A percentile compares a stretch with the other conserved stretches of the same genome.
These are phyloP conservation scores for Epicauta chinensis DNA, from an alignment of 1,140 invertebrate genomes.

Conservation along the genomic window DNA sequence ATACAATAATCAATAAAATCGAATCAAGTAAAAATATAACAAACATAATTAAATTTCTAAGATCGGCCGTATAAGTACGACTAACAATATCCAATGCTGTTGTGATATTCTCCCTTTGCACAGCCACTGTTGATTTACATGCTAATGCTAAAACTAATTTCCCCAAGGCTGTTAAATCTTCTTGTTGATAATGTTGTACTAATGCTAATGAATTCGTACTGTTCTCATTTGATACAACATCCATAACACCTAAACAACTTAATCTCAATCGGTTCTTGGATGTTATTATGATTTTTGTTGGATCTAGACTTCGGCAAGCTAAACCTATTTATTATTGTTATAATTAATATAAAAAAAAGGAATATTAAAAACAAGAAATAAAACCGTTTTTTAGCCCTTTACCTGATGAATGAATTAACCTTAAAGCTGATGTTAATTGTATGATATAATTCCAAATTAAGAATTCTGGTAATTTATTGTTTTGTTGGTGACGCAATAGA, in stretches of 20 bases:
- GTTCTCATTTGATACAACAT: conserved; percentile 74
- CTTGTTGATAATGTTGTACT: conserved; percentile 80
- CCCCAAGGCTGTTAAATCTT: conserved; percentile 88
- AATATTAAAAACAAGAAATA: no score
- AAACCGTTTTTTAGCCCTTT: no score
- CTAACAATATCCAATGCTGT: conserved; percentile 84
- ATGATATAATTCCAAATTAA: conserved; percentile 94
- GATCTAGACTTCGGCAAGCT: conserved; percentile 67
- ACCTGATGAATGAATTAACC: conserved; percentile 82
- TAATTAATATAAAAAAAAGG: conserved; percentile 1
- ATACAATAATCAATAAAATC: conserved; percentile 1
- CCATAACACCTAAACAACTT: conserved; percentile 76
- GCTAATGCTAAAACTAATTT: conserved; percentile 85
- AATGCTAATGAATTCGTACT: conserved; percentile 57
- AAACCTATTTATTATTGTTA: conserved; percentile 18
- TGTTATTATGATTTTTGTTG: conserved; percentile 84
- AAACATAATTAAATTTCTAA: conserved; percentile 90
- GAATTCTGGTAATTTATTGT: conserved; percentile 76
- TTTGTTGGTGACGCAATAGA: conserved; percentile 60
- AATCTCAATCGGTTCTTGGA: conserved; percentile 64
- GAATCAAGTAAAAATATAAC: conserved; percentile 39
- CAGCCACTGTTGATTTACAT: conserved; percentile 81
- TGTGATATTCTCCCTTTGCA: conserved; percentile 77
- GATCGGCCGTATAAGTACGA: conserved; percentile 84
- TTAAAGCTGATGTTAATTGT: conserved; percentile 89